Percentiles rank a stretch among this genome's conserved stretches.
phyloP scores from a whole-genome alignment of 1,140 invertebrate genomes.

The Brachionus plicatilis region DNA sequence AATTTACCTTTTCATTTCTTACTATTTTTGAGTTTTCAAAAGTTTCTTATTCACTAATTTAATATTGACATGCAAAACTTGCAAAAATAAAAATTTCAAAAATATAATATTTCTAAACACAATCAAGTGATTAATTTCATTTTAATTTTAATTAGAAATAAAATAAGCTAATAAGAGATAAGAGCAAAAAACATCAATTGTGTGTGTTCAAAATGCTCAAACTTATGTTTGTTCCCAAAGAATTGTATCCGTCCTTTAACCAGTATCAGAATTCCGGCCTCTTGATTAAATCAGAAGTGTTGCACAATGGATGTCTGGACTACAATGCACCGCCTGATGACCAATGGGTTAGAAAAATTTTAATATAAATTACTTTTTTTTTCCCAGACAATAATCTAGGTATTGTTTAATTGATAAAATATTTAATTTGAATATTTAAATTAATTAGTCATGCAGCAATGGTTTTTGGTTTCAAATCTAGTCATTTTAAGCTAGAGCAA shows the following conservation, averaged over 20 bases:
- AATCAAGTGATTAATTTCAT: neutral
- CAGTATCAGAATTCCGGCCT: neutral
- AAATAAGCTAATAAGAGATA: neutral
- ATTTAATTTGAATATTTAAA: neutral
- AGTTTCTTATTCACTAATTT: neutral
- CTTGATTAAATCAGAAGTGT: neutral
- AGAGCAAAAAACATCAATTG: neutral
- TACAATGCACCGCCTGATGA: neutral
- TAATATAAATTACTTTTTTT: neutral
- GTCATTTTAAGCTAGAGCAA: neutral
- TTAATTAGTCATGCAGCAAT: neutral
- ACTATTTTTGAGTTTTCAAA: neutral
- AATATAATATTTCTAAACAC: neutral
- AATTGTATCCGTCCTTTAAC: slow-evolving; percentile 17
- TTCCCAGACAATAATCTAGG: neutral
- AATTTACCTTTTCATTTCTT: neutral
- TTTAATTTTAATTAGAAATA: neutral
- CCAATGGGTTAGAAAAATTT: neutral
- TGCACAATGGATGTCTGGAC: neutral
- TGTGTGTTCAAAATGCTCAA: neutral
- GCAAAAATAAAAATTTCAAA: neutral
- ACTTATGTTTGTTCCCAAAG: neutral
- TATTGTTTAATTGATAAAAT: neutral
- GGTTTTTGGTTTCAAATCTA: neutral
- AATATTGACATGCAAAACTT: neutral